Evolutionary conservation across 2,113 vertebrate genomes (phyloP).

Genomic region (Myotis davidii): DNA sequence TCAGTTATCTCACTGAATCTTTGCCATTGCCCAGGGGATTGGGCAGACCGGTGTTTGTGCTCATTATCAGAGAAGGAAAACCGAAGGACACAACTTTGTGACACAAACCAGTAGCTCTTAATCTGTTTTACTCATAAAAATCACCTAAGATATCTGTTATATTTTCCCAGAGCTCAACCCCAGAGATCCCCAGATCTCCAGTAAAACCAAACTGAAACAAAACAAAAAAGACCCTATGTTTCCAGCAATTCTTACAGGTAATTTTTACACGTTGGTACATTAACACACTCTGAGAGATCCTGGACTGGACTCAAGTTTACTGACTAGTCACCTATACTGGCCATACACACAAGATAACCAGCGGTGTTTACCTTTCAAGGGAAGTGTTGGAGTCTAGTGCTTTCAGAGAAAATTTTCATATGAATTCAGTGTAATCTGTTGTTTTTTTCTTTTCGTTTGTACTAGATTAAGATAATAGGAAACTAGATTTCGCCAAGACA

Average conservation of each 20-base stretch:
- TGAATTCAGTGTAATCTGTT: not conserved
- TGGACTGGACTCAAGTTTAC: not conserved
- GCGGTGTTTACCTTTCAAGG: not conserved
- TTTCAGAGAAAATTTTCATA: not conserved
- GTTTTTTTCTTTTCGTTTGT: not conserved
- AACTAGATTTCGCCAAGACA: slow-evolving; percentile 46
- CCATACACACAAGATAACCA: not conserved
- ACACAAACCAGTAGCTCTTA: not conserved
- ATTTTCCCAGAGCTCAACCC: not conserved
- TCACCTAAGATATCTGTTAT: not conserved
- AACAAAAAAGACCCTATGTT: not conserved
- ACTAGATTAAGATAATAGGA: slow-evolving; percentile 17
- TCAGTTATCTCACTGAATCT: not conserved
- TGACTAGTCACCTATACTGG: not conserved
- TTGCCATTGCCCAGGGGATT: not conserved
- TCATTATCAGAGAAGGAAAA: not conserved
- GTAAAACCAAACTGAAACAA: not conserved
- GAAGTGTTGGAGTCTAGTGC: not conserved
- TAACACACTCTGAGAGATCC: not conserved
- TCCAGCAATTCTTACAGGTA: not conserved
- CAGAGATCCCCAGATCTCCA: not conserved
- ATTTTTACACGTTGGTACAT: not conserved
- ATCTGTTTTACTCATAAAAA: not conserved
- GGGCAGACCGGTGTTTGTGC: not conserved
- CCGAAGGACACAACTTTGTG: not conserved